Conservation (phyloP, 1,140 invertebrate species). For the Danaus melanippus region DNA sequence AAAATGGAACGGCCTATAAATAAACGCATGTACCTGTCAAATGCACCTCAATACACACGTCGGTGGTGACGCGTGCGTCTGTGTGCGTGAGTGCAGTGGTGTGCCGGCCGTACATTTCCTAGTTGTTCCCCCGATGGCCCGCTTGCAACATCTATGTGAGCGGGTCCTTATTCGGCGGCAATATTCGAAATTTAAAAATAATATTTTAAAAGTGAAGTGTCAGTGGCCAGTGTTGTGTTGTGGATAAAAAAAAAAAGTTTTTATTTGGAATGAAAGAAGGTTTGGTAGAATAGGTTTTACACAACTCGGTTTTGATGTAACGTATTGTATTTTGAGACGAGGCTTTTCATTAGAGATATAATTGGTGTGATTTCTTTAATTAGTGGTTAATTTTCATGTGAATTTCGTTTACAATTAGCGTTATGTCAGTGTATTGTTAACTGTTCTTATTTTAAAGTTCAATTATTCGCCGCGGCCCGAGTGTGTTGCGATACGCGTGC, state of each 20-base stretch:
- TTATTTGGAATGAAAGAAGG: constrained; percentile 28
- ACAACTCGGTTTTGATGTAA: constrained; percentile 36
- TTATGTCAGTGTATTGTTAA: constrained; percentile 9
- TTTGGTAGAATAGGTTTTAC: constrained; percentile 28
- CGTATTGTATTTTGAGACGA: constrained; percentile 10
- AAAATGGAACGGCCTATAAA: constrained; percentile 28
- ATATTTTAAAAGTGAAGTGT: constrained; percentile 35
- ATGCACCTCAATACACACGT: constrained; percentile 45
- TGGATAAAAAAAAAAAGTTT: constrained; percentile 17
- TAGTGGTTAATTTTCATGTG: constrained; percentile 23
- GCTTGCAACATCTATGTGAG: constrained; percentile 66
- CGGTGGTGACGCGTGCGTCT: constrained; percentile 23
- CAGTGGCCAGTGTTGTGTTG: constrained; percentile 39
- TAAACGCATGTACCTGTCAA: constrained; percentile 53
- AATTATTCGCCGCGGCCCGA: not conserved
- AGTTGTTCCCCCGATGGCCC: constrained; percentile 63
- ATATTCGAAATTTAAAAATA: constrained; percentile 40
- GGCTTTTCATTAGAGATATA: constrained; percentile 8
- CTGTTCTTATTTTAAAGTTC: constrained; percentile 15
- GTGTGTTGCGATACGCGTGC: too few relatives aligned
- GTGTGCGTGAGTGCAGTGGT: constrained; percentile 40
- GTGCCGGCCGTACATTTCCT: constrained; percentile 61
- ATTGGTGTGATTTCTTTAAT: constrained; percentile 27
- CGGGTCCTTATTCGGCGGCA: constrained; percentile 62
- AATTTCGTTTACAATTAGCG: constrained; percentile 13